Evolutionary conservation across 2,888 invertebrate species (phyloP), one percentile per base, ranked within the genome.

Genomic region (Pomacea canaliculata): DNA sequence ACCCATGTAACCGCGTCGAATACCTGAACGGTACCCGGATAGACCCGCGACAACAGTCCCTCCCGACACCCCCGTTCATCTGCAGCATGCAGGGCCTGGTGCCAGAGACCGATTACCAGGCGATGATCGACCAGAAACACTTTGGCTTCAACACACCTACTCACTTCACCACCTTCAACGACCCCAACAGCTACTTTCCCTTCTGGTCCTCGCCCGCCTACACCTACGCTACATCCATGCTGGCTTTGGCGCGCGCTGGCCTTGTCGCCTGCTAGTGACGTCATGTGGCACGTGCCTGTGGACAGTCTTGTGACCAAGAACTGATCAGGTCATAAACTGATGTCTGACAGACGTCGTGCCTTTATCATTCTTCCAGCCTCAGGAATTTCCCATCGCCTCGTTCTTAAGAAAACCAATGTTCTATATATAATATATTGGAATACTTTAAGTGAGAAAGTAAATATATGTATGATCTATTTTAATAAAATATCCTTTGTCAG

Each of bases 201-300:
- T 85, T 86, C 72, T 88, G 87, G 87, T 81, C 83, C n/a, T 86
- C 86, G 0, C 82, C 83, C 13, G 79, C 86, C 10, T 87, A 86
- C 70, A 88, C 88, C 0, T 85, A 88, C 70, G 82, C 85, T 7
- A 84, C 83, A 0, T 80, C 83, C 1, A 80, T 87, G 79, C 73
- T 87, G 67, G 88, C 87, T 0, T 70, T 88, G 51, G 78, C 85
- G 1, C 76, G 73, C 37, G 76, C 66, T 62, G 67, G 68, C 18
- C 60, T 62, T 18, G 67, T 63, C 69, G 51, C 49, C 27, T 51
- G 60, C 19, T 68, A 60, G 59, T 16, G 27, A 12, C 1, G 63
- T 63, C 16, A 63, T 19, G 4, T 23, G 7, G 60, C n/a, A 37
- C 37, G 37, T 37, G 37, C 37, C 37, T 37, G 37, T 3, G 37